Conservation (phyloP, 2,797 vertebrate genomes). For the Malacoctenus gilli region DNA sequence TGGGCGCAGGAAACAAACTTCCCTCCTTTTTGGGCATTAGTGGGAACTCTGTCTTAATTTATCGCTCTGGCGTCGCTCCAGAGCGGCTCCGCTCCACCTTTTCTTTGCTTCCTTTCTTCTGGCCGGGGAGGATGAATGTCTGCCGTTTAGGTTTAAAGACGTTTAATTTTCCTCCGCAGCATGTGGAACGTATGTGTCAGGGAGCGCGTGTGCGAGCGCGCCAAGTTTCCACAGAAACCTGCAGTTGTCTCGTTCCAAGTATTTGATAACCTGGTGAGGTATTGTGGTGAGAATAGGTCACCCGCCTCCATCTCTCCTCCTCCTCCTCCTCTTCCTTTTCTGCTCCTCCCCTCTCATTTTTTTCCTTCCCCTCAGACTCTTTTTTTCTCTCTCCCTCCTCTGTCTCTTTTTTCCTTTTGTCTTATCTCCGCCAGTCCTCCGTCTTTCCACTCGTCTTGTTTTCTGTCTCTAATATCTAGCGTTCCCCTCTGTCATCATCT, state of each 20-base stretch:
- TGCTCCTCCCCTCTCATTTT: slow-evolving; percentile 35
- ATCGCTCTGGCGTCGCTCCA: slow-evolving; percentile 50
- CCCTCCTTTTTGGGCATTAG: slow-evolving; percentile 26
- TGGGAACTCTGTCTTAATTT: slow-evolving; percentile 52
- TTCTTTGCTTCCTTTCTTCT: slow-evolving; percentile 45
- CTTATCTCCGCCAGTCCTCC: slow-evolving; percentile 38
- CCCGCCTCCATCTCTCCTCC: slow-evolving; percentile 29
- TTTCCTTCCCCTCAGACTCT: slow-evolving; percentile 6
- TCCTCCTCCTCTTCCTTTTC: slow-evolving; percentile 11
- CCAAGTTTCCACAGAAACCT: slow-evolving; percentile 70
- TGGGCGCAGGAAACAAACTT: slow-evolving; percentile 26
- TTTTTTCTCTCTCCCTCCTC: slow-evolving; percentile 1
- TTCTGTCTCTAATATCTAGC: slow-evolving; percentile 50
- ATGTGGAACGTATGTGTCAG: slow-evolving; percentile 49
- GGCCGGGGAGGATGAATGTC: slow-evolving; percentile 36
- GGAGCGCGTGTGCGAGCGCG: slow-evolving; percentile 15
- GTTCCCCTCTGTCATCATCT: slow-evolving; percentile 54
- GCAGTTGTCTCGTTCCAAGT: slow-evolving; percentile 44
- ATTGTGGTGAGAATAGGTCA: slow-evolving; percentile 62
- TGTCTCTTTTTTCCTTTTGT: slow-evolving; percentile 19
- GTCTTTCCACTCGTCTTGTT: slow-evolving; percentile 33
- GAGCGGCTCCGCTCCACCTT: slow-evolving; percentile 26
- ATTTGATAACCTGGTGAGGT: slow-evolving; percentile 67
- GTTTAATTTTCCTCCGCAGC: slow-evolving; percentile 62
- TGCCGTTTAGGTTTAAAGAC: slow-evolving; percentile 39